Percentiles rank a stretch among this genome's conserved stretches.
phyloP scores from a whole-genome alignment of 2,113 vertebrate genomes.

The Monopterus albus region DNA sequence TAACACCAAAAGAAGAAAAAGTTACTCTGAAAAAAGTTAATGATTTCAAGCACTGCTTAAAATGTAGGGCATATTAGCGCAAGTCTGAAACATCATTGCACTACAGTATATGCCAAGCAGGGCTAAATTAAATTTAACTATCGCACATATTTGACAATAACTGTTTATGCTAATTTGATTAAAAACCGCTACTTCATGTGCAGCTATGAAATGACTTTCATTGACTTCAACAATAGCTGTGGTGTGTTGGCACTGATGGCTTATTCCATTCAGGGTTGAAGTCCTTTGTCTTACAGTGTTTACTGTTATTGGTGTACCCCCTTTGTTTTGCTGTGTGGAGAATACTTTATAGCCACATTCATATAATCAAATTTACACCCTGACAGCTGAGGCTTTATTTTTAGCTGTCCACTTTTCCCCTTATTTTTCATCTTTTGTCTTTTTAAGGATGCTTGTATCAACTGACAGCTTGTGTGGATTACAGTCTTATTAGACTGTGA shows the following conservation, averaged over 20 bases:
- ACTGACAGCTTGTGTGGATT: constrained; percentile 88
- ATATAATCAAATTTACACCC: constrained; percentile 60
- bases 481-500: constrained; percentile 84
- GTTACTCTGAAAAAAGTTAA: too few species aligned
- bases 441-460: constrained; percentile 84
- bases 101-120: background rate
- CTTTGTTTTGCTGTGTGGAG: constrained; percentile 13
- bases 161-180: background rate
- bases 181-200: background rate
- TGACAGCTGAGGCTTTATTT: constrained; percentile 81
- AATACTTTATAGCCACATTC: constrained; percentile 35
- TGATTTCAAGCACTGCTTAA: too few species aligned
- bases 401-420: constrained; percentile 74
- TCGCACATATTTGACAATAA: background rate
- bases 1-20: too few species aligned
- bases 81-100: background rate
- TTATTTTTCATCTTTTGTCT: constrained; percentile 71
- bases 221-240: background rate
- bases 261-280: background rate
- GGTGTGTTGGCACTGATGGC: background rate
- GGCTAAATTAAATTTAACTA: background rate
- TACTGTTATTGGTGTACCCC: background rate
- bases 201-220: background rate
- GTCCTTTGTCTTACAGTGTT: background rate
- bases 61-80: too few species aligned